These are phyloP conservation scores for Craterocephalus amniculus DNA, from an alignment of 2,797 vertebrate species.

Conservation along the genomic window DNA sequence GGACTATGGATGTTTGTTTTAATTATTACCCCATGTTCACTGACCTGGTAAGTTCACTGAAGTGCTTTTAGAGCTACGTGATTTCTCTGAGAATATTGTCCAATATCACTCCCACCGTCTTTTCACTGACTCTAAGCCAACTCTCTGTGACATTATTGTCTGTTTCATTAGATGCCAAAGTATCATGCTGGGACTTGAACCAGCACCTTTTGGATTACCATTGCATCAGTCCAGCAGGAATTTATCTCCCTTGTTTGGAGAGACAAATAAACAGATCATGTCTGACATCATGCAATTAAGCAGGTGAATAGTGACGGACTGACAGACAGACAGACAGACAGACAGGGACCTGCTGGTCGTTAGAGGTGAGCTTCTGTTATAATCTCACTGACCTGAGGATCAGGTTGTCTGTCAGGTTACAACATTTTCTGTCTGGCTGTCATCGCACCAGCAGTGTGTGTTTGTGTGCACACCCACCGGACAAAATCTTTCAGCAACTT, in stretches of 20 bases:
- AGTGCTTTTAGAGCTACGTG: not conserved
- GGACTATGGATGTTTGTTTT: not conserved
- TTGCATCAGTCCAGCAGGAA: slow-evolving; percentile 9
- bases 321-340: slow-evolving; percentile 12
- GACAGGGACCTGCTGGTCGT: slow-evolving; percentile 21
- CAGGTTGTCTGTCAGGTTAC: slow-evolving; percentile 44
- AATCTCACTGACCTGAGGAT: slow-evolving; percentile 32
- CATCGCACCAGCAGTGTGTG: slow-evolving; percentile 37
- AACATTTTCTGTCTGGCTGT: slow-evolving; percentile 44
- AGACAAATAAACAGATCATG: slow-evolving; percentile 31
- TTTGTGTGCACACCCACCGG: slow-evolving; percentile 4
- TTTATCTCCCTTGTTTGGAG: slow-evolving; percentile 30
- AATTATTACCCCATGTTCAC: not conserved
- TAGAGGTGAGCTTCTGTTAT: slow-evolving; percentile 47
- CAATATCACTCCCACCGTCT: not conserved
- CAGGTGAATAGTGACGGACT: slow-evolving; percentile 23
- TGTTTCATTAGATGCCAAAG: slow-evolving; percentile 16
- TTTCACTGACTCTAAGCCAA: not conserved
- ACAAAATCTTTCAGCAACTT: slow-evolving; percentile 28
- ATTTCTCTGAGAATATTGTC: not conserved
- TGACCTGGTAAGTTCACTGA: not conserved
- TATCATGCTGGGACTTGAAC: slow-evolving; percentile 28
- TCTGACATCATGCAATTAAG: slow-evolving; percentile 1
- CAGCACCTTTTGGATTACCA: not conserved
- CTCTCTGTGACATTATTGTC: not conserved